Evolutionary conservation across 1,140 invertebrate genomes (phyloP), one percentile per base, ranked within the genome.

Genomic region (Meloidogyne exigua): DNA sequence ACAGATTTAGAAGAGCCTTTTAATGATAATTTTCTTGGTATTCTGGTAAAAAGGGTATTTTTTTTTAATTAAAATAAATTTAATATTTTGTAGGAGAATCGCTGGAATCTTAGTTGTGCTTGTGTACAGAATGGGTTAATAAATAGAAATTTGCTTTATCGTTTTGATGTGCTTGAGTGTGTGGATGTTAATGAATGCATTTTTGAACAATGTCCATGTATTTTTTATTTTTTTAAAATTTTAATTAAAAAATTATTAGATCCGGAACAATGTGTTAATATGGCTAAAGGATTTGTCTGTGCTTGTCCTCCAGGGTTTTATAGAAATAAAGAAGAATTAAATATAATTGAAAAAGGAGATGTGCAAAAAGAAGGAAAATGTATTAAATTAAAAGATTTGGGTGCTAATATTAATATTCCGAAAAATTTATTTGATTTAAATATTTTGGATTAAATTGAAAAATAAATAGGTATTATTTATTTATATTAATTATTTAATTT

Each of bases 71-170:
- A 18, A 28, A 62, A 15, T 32, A 36, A 21, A 2, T 10, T 13
- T 42, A 23, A 23, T 15, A 32, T 32, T 18, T 44, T 71, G 18
- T 32, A 71, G 69, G 44, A 71, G n/a, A 71, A 71, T 44, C 69
- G 69, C n/a, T 71, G 69, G 69, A 71, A 71, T 71, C 62, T 71
- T 26, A 71, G 69, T 18, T 71, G 69, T 44, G 69, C 69, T 71
- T 71, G 69, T 71, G 69, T 62, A 18, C 44, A 32, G 15, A 44
- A 71, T 71, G 32, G 32, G 9, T 12, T 12, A 25, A 71, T 71
- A 9, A 36, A 71, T 62, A n/a, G 7, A 10, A n/a, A n/a, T n/a
- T 7, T 42, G 28, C 25, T 71, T 44, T 71, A 71, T 49, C 69
- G 69, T 21, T 71, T 71, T 21, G 69, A 71, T 28, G 69, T 71